phyloP scores from a whole-genome alignment of 2,888 invertebrate species.

The Drosophila hamatofila region DNA sequence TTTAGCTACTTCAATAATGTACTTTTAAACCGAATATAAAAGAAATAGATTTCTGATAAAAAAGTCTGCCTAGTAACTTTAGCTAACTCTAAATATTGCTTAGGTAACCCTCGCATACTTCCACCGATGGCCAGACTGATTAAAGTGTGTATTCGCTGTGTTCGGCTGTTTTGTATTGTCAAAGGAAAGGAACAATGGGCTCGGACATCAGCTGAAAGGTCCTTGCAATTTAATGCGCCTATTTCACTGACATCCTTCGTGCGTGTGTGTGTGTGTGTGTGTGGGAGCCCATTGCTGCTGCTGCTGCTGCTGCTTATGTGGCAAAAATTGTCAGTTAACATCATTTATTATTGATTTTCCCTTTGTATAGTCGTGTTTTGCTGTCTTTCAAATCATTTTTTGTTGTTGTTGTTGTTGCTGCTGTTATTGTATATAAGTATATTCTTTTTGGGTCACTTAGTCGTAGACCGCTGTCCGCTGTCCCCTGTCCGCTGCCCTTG shows the following conservation, averaged over 20 bases:
- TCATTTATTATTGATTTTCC: conserved; percentile 79
- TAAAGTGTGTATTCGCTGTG: conserved; percentile 56
- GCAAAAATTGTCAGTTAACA: conserved; percentile 76
- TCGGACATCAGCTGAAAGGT: conserved; percentile 40
- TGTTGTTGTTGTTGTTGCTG: too few species aligned
- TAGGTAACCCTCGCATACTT: conserved; percentile 46
- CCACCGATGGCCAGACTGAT: conserved; percentile 54
- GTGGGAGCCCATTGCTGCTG: neutral
- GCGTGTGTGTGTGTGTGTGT: neutral
- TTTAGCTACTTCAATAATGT: too few species aligned
- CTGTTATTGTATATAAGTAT: conserved; percentile 1
- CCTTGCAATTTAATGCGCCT: conserved; percentile 61
- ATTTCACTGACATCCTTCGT: conserved; percentile 19
- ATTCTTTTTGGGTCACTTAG: conserved; percentile 68
- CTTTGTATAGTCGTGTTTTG: conserved; percentile 28
- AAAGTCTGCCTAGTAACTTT: neutral
- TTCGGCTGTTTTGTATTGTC: conserved; percentile 26
- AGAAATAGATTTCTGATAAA: too few species aligned
- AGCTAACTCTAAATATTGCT: neutral
- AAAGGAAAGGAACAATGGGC: conserved; percentile 27
- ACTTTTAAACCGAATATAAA: too few species aligned
- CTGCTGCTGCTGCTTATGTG: conserved; percentile 54
- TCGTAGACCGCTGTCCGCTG: conserved; percentile 24
- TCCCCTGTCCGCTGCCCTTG: neutral
- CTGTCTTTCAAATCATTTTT: conserved; percentile 7